Base-by-base conservation (phyloP, 2,888 invertebrate genomes). In the Melipona bicolor region DNA sequence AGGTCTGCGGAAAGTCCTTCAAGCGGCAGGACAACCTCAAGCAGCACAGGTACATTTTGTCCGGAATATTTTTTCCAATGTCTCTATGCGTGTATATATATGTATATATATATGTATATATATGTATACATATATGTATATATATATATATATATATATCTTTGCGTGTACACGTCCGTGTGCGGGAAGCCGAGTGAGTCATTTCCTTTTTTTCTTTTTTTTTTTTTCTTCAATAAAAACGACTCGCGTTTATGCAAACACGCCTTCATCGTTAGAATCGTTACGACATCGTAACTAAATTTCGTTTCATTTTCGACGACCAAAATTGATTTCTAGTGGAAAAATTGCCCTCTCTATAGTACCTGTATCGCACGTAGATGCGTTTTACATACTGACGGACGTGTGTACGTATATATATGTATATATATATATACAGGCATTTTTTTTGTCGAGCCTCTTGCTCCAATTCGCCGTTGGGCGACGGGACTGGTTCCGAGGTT, bases 1-100 rank as follows among this genome's bases (percentile, higher is more conserved):
- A 99, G 94, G 98, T 99, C 90, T 99, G 99, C 95, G 98, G 98
- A 87, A 99, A 99, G 95, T 98, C 98, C 32, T 99, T 99, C 96
- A 96, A 99, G 86, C 96, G 99, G 91, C 99, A 99, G 95, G 99
- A 99, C 95, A 98, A 98, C 95, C 96, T 98, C 84, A 96, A 98
- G 95, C 98, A 98, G 94, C 98, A 98, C 95, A 97, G 98, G 97
- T 97, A 94, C 72, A n/a, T 64, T 70, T 79, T 64, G 50, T 24
- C 24, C 52, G 68, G 68, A 64, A 62, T 79, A 77, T 77, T 76
- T 59, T 50, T 24, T 67, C 52, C 27, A 52, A 52, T 61, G 27
- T 36, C 59, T 4, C 59, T 4, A 54, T 32, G 36, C 24, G n/a
- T n/a, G 21, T 32, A 11, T 17, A 19, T 61, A 11, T 21, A 6